Base-by-base conservation (phyloP, 2,113 vertebrate species). In the Lanius collurio region DNA sequence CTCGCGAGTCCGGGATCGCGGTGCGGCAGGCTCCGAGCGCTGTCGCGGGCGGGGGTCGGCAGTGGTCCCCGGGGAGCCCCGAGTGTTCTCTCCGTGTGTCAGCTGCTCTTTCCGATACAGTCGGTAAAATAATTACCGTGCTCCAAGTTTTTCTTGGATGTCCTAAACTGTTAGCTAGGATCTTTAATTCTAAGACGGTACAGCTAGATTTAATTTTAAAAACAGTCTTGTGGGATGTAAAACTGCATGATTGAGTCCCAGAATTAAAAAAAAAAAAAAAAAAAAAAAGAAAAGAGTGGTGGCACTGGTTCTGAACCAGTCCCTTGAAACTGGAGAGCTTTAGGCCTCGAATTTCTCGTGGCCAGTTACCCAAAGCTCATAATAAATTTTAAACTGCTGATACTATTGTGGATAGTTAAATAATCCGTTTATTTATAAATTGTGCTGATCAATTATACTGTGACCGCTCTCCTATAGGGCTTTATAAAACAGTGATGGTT, bases 81-180 rank as follows among this genome's bases (percentile, higher is more conserved):
- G 9, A 26, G 33, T 22, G 39, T 82, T 41, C 64, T 39, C 23
- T 39, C 39, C 30, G 10, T 10, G 52, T 41, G 24, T 14, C 60
- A 7, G 7, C 49, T 22, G 35, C 4, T 13, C 19, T 44, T 44
- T 15, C 14, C 44, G 0, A 0, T 31, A 11, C 28, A 7, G 11
- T 11, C 13, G 35, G 37, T 33, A 15, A 55, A 59, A 56, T 30
- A 11, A 20, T 37, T 12, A 17, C 5, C 1, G 13, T 24, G 46
- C 27, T 16, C 19, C 56, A 7, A 1, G 23, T 39, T 30, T 22
- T 47, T 23, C 30, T 30, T 18, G 35, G 4, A 30, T 14, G 24
- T 13, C 18, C 14, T 15, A 1, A 3, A 4, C 13, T 13, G 0
- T 31, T 31, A 39, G 23, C 12, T 46, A 1, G 31, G 33, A 31